Evolutionary conservation across 23 tunicate species (phyloP).

Genomic region (Trididemnum clinides): DNA sequence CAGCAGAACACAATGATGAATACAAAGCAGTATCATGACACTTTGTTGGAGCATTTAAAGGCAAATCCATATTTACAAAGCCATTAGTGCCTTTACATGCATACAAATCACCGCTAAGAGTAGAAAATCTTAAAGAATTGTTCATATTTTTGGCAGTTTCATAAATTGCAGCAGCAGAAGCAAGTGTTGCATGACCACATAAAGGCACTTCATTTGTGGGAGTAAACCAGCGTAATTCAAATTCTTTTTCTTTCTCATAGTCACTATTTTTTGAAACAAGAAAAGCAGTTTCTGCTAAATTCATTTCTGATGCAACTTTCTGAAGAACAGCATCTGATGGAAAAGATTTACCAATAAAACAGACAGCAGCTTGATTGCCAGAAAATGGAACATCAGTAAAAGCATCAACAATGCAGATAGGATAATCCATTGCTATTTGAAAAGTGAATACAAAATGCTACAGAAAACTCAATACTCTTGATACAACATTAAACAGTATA

Average conservation of each 20-base stretch:
- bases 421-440: too few species aligned
- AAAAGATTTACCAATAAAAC: constrained; percentile 33
- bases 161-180: constrained; percentile 79
- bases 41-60: constrained; percentile 47
- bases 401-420: constrained; percentile 76
- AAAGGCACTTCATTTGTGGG: constrained; percentile 90
- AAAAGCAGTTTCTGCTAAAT: constrained; percentile 66
- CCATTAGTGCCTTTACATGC: constrained; percentile 30
- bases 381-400: constrained; percentile 65
- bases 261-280: background rate
- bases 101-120: constrained; percentile 65
- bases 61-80: constrained; percentile 61
- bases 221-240: constrained; percentile 87
- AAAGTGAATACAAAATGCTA: too few species aligned
- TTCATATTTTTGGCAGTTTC: constrained; percentile 38
- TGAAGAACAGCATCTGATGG: constrained; percentile 43
- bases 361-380: constrained; percentile 93
- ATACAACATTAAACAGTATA: too few species aligned
- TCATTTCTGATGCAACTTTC: constrained; percentile 67
- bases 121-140: constrained; percentile 45
- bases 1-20: background rate
- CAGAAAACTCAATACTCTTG: too few species aligned
- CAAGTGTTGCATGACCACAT: constrained; percentile 95
- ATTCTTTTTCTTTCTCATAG: constrained; percentile 22
- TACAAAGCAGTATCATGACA: background rate